Base-by-base conservation (phyloP, 2,113 vertebrate genomes). In the Gymnocephalus cernua region DNA sequence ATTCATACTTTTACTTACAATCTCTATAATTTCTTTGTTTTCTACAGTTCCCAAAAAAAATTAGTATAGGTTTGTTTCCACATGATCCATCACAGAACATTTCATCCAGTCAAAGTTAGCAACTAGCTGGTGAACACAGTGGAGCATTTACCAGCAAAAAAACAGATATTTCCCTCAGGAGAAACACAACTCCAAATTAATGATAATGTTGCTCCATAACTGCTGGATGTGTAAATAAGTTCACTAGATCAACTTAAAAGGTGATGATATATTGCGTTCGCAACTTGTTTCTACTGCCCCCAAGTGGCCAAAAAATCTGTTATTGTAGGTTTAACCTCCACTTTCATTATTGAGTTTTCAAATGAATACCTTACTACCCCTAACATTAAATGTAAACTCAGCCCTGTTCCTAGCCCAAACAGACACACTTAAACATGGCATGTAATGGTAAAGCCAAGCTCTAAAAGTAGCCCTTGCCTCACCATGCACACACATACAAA, bases 401-500 rank as follows among this genome's bases (percentile, higher is more conserved):
- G 12, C 29, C n/a, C 21, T 11, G 2, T 29, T 6, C 18, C 19
- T 38, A 25, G n/a, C 9, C 38, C 18, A 67, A 54, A 61, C 21
- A 65, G 4, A 71, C 54, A 79, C 25, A 47, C 25, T 51, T 38
- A 48, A 69, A 74, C 25, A 61, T 77, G 61, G 27, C 41, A 77
- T 41, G 25, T 51, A 47, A 56, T 14, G 21, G 57, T 78, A 66
- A 75, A 67, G 45, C 58, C 19, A 10, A 44, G 29, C 18, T 65
- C 53, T 41, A 66, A 53, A 81, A 74, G 68, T 66, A 51, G 44
- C 21, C 32, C 10, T 65, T 23, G 4, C 29, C 27, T 68, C 58
- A 53, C 10, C 47, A 21, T 32, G 11, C 23, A 50, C 58, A 68
- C 44, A 32, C 70, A 83, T n/a, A 65, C 25, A 65, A 74, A 85